Evolutionary conservation across 2,113 vertebrate species (phyloP), one percentile per base, ranked within the genome.

Genomic region (Picathartes gymnocephalus): DNA sequence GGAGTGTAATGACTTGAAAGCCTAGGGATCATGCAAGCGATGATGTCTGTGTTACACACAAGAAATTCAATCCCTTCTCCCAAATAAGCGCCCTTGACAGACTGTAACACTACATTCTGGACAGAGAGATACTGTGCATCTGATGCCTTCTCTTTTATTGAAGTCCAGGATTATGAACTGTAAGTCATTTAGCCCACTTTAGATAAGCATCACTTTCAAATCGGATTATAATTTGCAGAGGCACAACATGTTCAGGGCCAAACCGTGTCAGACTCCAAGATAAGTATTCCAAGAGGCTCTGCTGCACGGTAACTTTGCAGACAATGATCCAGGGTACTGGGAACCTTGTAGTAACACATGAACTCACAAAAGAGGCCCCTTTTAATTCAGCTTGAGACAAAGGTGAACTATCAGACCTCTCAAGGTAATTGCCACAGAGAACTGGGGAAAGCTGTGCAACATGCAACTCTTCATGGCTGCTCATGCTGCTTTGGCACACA

Each of bases 181-280:
- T 54, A 93, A 95, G 13, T 88, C 78, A 91, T 92, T 97, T 86
- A 93, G 42, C 51, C 86, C 78, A 88, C 81, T 92, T 95, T 37
- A 92, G 95, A 96, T 96, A 92, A 93, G 50, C 44, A 94, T 96
- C 90, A 16, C 65, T 94, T 97, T 84, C 88, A 95, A 96, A 97
- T 94, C 27, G 14, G 96, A 94, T 97, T 97, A 93, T 90, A 94
- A 96, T 95, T 96, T 81, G 74, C 84, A 84, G 91, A 95, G 40
- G 91, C 80, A 92, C 77, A 84, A 81, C 33, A 72, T 66, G 71
- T 95, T 95, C 81, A 65, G 72, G 78, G 73, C 25, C 83, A 69
- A 93, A 92, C 86, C 16, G 1, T 93, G 86, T 86, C 93, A 96
- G 65, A 68, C 60, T 72, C 53, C 22, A 31, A 86, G 92, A 93